Conservation (phyloP, 2,888 invertebrate species). For the Caenorhabditis angaria region DNA sequence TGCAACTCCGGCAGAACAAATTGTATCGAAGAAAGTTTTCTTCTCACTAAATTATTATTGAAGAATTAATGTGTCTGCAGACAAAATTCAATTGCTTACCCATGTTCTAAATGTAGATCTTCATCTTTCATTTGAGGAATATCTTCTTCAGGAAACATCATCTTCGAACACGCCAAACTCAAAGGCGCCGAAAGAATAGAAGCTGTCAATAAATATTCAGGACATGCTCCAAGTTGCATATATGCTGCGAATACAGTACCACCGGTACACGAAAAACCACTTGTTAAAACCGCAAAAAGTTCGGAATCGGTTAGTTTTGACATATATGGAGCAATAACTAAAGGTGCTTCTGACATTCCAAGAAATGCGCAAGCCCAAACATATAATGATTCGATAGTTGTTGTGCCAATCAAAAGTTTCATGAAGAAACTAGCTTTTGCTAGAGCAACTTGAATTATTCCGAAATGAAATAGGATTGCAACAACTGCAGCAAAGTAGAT, state of each 20-base stretch:
- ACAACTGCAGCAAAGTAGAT: conserved; percentile 69
- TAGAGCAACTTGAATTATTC: conserved; percentile 62
- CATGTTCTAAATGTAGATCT: conserved; percentile 76
- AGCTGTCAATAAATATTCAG: conserved; percentile 81
- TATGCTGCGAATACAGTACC: conserved; percentile 88
- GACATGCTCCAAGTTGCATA: conserved; percentile 75
- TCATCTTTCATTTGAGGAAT: conserved; percentile 80
- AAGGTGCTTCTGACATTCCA: conserved; percentile 83
- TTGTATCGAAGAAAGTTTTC: conserved; percentile 28
- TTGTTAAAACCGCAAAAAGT: conserved; percentile 89
- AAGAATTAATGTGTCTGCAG: neutral
- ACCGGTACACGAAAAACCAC: conserved; percentile 95
- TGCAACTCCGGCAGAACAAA: conserved; percentile 29
- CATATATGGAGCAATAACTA: conserved; percentile 88
- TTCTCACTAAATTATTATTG: conserved; percentile 34
- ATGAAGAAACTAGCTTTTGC: conserved; percentile 57
- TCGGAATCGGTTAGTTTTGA: conserved; percentile 86
- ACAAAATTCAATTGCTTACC: conserved; percentile 30
- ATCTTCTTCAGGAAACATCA: conserved; percentile 90
- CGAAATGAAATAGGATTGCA: conserved; percentile 67
- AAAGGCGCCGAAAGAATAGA: conserved; percentile 96
- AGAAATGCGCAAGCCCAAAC: conserved; percentile 92
- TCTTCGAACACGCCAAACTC: conserved; percentile 86
- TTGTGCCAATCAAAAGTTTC: conserved; percentile 80
- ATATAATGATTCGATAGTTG: conserved; percentile 92